Percentiles rank a stretch among this genome's conserved stretches.
phyloP scores from a whole-genome alignment of 2,797 vertebrate species.

The Sebastes dallii region DNA sequence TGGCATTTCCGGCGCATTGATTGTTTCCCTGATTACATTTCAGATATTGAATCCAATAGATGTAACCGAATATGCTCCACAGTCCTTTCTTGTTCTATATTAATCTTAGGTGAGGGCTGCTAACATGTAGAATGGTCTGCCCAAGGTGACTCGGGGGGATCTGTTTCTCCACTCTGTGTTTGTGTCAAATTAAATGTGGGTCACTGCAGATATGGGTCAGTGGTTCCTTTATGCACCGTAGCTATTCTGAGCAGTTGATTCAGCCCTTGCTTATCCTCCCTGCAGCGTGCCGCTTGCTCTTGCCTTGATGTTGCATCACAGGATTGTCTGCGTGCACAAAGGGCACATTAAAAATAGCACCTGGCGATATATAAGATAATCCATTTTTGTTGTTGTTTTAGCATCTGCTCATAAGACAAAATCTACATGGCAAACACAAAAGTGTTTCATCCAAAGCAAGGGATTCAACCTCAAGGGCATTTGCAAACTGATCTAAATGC shows the following conservation, averaged over 20 bases:
- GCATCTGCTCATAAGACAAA: conserved; percentile 5
- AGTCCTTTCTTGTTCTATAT: neutral
- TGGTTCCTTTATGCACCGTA: conserved; percentile 60
- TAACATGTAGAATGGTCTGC: neutral
- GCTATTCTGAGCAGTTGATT: conserved; percentile 70
- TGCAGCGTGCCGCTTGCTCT: conserved; percentile 7
- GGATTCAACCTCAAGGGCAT: conserved; percentile 25
- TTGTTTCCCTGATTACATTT: neutral
- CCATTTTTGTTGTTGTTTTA: conserved; percentile 17
- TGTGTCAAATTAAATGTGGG: conserved; percentile 70
- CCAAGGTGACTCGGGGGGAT: conserved; percentile 43
- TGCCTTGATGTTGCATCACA: conserved; percentile 28
- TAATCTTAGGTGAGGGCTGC: conserved; percentile 16
- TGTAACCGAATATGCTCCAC: neutral
- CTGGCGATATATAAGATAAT: conserved; percentile 4
- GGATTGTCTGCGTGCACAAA: neutral
- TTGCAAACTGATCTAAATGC: conserved; percentile 43
- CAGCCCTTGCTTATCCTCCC: conserved; percentile 40
- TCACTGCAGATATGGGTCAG: conserved; percentile 79
- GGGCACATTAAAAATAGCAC: conserved; percentile 51
- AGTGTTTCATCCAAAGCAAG: conserved; percentile 2
- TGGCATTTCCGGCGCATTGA: neutral
- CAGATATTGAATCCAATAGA: neutral
- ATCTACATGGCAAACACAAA: neutral
- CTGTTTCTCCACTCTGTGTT: conserved; percentile 30